Evolutionary conservation across 2,888 invertebrate species (phyloP).

Genomic region (Drosophila lutescens): DNA sequence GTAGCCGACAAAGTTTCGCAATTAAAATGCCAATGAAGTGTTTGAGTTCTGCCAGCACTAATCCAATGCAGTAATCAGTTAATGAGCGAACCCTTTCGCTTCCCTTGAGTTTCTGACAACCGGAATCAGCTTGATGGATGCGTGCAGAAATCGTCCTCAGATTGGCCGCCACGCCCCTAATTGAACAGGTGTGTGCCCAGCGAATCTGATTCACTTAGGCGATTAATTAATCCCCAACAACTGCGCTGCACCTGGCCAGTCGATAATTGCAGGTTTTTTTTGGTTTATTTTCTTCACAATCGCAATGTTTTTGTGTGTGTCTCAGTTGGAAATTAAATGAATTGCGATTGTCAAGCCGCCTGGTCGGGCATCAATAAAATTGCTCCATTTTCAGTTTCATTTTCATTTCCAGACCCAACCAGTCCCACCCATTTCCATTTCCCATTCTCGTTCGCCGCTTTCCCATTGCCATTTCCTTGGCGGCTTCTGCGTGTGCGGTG

Average conservation of each 20-base stretch:
- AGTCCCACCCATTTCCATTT: constrained; percentile 39
- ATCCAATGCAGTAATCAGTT: constrained; percentile 32
- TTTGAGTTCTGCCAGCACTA: constrained; percentile 21
- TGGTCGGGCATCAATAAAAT: constrained; percentile 53
- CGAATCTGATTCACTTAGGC: constrained; percentile 15
- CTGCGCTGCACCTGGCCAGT: constrained; percentile 23
- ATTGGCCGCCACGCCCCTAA: constrained; percentile 20
- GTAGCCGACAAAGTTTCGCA: constrained; percentile 58
- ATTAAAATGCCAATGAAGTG: constrained; percentile 70
- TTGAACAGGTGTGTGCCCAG: constrained; percentile 19
- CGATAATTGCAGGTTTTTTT: constrained; percentile 18
- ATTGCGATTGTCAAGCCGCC: constrained; percentile 32
- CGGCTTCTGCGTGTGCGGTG: constrained; percentile 56
- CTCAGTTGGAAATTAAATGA: constrained; percentile 14
- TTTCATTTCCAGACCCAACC: constrained; percentile 37
- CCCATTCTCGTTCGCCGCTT: constrained; percentile 56
- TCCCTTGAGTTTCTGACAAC: constrained; percentile 1
- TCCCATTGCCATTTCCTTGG: constrained; percentile 47
- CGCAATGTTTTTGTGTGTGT: not conserved
- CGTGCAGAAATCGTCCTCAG: constrained; percentile 12
- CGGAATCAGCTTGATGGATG: constrained; percentile 20
- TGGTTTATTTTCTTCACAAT: not conserved
- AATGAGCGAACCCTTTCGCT: constrained; percentile 17
- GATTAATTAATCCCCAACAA: constrained; percentile 28
- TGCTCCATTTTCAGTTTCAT: constrained; percentile 58